Base-by-base conservation (phyloP, 2,888 invertebrate genomes). In the Bombylius discolor region DNA sequence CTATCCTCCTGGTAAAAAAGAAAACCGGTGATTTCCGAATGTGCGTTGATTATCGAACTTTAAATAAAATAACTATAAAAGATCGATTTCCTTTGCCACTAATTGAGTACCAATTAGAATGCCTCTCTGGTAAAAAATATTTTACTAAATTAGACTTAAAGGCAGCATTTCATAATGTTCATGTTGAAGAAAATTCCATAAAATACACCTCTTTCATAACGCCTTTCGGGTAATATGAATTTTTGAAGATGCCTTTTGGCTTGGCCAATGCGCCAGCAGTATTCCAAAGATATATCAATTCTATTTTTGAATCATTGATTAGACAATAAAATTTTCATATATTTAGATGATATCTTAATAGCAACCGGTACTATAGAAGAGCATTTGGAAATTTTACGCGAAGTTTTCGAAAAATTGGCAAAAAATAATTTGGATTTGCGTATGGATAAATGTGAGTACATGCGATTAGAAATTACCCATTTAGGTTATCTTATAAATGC, bases 401-500 rank as follows among this genome's bases (percentile, higher is more conserved):
- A 61, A 33, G 62, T 68, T 1, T 54, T 68, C 3, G 5, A 58
- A 46, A 55, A 52, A 8, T 46, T 68, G 8, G 44, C 61, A 47
- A 56, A 60, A 5, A 61, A 66, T 8, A 63, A 64, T 13, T 55
- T 69, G 6, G 67, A 65, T 4, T 47, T 70, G 5, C 68, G 68
- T 55, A 50, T 67, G 1, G 56, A 60, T 0, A 68, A 68, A 55
- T 68, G 67, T 56, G 34, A 57, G 5, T 68, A 70, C 53, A 58
- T 65, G 5, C 34, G 57, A 44, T 56, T 56, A 5, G 56, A 56
- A 33, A 61, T 70, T 6, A 64, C 66, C 8, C 69, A 66, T 56
- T 58, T 69, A 11, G 69, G 68, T 0, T 63, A 64, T 42, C 64
- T 66, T 51, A 62, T 70, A 34, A 62, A 61, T 31, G 57, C 42